phyloP scores from a whole-genome alignment of 2,797 vertebrate genomes.

The Cephalopachus bancanus region DNA sequence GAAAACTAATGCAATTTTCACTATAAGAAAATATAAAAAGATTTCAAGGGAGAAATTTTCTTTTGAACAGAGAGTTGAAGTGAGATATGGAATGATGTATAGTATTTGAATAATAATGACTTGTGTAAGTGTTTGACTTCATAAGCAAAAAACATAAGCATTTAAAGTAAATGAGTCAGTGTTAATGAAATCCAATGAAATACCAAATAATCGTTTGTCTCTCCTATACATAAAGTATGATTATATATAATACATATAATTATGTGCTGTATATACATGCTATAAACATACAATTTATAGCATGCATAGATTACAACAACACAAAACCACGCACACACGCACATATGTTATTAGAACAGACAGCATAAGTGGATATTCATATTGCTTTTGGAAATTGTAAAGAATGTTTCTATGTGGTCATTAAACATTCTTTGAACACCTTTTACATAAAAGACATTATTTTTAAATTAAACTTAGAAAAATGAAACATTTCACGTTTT shows the following conservation, averaged over 20 bases:
- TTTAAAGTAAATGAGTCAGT: constrained; percentile 17
- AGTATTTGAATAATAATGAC: constrained; percentile 48
- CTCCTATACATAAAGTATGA: background rate
- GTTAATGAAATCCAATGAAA: background rate
- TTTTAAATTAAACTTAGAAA: background rate
- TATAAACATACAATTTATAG: too few species aligned
- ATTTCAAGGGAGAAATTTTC: background rate
- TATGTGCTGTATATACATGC: too few species aligned
- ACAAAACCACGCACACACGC: background rate
- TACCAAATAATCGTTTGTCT: background rate
- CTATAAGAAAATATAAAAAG: background rate
- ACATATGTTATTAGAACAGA: background rate
- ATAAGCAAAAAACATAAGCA: background rate
- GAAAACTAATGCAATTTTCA: background rate
- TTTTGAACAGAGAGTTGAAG: background rate
- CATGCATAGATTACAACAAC: background rate
- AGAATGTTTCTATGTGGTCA: background rate
- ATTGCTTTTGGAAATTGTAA: background rate
- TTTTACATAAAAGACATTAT: background rate
- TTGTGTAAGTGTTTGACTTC: constrained; percentile 9
- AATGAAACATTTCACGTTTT: background rate
- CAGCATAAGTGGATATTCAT: background rate
- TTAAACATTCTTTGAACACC: background rate
- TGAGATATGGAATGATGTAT: background rate
- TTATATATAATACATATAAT: background rate